These are phyloP conservation scores for Philopedon plagiatum DNA, from an alignment of 2,888 invertebrate genomes.

Conservation along the genomic window DNA sequence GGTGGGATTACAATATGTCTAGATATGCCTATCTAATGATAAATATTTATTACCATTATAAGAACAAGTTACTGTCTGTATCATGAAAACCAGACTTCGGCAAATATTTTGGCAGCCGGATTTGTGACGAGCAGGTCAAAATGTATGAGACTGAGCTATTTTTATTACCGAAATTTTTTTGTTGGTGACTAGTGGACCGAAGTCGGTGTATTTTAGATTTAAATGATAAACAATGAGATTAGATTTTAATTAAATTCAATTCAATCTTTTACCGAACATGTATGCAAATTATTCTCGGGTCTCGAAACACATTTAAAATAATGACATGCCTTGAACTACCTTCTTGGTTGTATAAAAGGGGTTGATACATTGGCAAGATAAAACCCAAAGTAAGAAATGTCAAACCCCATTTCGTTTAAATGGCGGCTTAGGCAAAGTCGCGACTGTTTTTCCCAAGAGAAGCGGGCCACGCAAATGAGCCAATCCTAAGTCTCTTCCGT, in stretches of 20 bases:
- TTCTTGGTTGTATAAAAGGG: conserved; percentile 31
- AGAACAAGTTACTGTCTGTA: too few species aligned
- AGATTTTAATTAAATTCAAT: background rate
- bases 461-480: conserved; percentile 41
- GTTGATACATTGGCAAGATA: conserved; percentile 34
- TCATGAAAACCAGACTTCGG: too few species aligned
- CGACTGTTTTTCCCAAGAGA: conserved; percentile 39
- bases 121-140: too few species aligned
- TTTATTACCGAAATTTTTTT: too few species aligned
- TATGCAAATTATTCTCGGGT: conserved; percentile 1
- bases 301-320: conserved; percentile 29
- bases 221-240: too few species aligned
- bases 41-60: too few species aligned
- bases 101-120: too few species aligned
- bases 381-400: conserved; percentile 28
- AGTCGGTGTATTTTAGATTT: too few species aligned
- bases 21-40: too few species aligned
- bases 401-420: conserved; percentile 32
- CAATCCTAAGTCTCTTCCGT: conserved; percentile 39
- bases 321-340: conserved; percentile 19
- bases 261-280: background rate
- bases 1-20: too few species aligned
- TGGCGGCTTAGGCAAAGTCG: conserved; percentile 38
- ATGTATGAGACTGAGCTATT: too few species aligned
- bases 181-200: too few species aligned